Base-by-base conservation (phyloP, 2,888 invertebrate genomes). In the Caenorhabditis uteleia region DNA sequence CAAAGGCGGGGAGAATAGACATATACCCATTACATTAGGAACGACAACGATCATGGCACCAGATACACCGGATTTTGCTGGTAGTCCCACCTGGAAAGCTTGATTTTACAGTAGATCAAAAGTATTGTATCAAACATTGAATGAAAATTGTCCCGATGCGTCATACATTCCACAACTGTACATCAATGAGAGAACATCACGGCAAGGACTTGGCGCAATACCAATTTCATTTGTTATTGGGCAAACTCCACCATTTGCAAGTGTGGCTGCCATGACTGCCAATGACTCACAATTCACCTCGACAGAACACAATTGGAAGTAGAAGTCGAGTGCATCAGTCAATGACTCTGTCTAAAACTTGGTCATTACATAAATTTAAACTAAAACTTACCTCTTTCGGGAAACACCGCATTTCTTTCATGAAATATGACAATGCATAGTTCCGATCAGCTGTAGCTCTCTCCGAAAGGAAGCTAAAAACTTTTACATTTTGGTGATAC, bases 121-220 rank as follows among this genome's bases (percentile, higher is more conserved):
- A 21, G 6, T 8, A 36, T 10, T 6, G n/a, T 34, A 12, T 34
- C n/a, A 10, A 34, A 90, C 90, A 85, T 89, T 91, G 84, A 93
- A 93, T 23, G 95, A 95, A 84, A 95, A 75, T 50, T 75, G 70
- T 43, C 75, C 75, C 10, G 68, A 69, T 18, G 59, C 70, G 48
- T 75, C 75, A 38, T 75, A 75, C 75, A 75, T 95, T 74, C 95
- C 91, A 83, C 95, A 97, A 70, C 94, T 94, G 85, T 95, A 93
- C 97, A 97, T 97, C 68, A 97, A 87, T 10, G 95, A 94, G 31
- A 97, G 87, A 0, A 95, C 94, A 85, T 97, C 86, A 93, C 93
- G 95, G 95, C 97, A 74, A 94, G 87, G 29, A 92, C 57, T 2
- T 93, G 91, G 71, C 20, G 56, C 64, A 27, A 81, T 73, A 69